These are phyloP conservation scores for Xiphias gladius DNA, from an alignment of 2,113 vertebrate species.

Conservation along the genomic window DNA sequence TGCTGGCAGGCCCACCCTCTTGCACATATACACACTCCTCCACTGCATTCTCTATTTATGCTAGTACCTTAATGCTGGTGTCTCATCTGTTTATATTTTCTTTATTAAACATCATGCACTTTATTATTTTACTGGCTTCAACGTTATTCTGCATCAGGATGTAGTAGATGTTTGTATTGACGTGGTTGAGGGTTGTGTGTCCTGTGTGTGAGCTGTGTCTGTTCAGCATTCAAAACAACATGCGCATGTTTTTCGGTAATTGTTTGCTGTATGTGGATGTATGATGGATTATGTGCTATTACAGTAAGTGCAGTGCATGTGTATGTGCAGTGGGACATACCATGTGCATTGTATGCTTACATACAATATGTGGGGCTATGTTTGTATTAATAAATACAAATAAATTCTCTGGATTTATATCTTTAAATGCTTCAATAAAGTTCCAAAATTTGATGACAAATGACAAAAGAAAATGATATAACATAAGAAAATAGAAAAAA, in stretches of 20 bases:
- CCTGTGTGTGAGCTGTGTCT: not conserved
- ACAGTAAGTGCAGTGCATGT: not conserved
- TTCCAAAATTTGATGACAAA: too few species aligned
- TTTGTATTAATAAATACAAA: too few species aligned
- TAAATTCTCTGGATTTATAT: too few species aligned
- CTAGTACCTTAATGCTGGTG: not conserved
- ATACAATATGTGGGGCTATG: not conserved
- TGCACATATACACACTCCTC: not conserved
- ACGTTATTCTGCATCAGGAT: not conserved
- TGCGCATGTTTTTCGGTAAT: not conserved
- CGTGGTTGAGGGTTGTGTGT: not conserved
- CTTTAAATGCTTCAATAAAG: too few species aligned
- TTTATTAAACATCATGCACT: not conserved
- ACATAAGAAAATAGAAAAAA: too few species aligned
- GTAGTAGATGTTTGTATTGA: not conserved
- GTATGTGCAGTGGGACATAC: not conserved
- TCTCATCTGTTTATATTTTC: not conserved
- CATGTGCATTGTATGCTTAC: not conserved
- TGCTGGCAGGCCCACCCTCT: conserved; percentile 11
- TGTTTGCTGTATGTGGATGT: too few species aligned
- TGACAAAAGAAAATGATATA: too few species aligned
- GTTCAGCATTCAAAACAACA: not conserved
- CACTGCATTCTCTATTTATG: not conserved
- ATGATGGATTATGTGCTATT: not conserved
- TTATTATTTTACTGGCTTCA: not conserved